A percentile compares a stretch with the other conserved stretches of the same genome.
These are phyloP conservation scores for Pogona vitticeps DNA, from an alignment of 2,113 vertebrate species.

Conservation along the genomic window DNA sequence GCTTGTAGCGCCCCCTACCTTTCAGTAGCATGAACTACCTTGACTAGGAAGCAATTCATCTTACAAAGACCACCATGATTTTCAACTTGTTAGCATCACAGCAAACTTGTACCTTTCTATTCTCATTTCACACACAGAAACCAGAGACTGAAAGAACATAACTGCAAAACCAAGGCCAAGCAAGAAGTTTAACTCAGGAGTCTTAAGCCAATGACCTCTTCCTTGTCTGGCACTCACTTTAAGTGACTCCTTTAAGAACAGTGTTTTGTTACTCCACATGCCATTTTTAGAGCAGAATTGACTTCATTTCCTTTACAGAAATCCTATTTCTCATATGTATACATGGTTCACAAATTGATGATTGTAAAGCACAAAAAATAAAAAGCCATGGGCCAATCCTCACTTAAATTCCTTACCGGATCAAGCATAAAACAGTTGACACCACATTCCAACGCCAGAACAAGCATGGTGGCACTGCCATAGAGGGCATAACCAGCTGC, in stretches of 20 bases:
- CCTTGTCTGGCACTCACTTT: not conserved
- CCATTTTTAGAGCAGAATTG: slow-evolving; percentile 17
- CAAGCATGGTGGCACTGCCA: slow-evolving; percentile 96
- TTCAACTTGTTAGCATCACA: not conserved
- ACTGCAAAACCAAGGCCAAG: not conserved
- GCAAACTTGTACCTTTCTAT: too few relatives aligned
- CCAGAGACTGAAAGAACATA: not conserved
- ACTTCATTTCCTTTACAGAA: not conserved
- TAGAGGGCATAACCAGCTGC: slow-evolving; percentile 96
- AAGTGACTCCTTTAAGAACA: not conserved
- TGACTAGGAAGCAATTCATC: not conserved
- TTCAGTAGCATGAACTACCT: too few relatives aligned
- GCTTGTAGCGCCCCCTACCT: not conserved
- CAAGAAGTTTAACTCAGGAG: not conserved
- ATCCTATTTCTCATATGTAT: not conserved
- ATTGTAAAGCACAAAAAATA: not conserved
- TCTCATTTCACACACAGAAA: not conserved
- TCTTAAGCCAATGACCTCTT: not conserved
- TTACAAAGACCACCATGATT: not conserved
- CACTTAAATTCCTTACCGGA: slow-evolving; percentile 78
- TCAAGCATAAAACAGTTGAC: slow-evolving; percentile 99
- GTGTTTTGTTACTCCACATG: not conserved
- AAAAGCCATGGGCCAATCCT: too few relatives aligned
- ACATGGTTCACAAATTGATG: not conserved
- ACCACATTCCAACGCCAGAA: slow-evolving; percentile 86